These are phyloP conservation scores for Diadema setosum DNA, from an alignment of 35 echinoderm and acorn worm genomes.

Conservation along the genomic window DNA sequence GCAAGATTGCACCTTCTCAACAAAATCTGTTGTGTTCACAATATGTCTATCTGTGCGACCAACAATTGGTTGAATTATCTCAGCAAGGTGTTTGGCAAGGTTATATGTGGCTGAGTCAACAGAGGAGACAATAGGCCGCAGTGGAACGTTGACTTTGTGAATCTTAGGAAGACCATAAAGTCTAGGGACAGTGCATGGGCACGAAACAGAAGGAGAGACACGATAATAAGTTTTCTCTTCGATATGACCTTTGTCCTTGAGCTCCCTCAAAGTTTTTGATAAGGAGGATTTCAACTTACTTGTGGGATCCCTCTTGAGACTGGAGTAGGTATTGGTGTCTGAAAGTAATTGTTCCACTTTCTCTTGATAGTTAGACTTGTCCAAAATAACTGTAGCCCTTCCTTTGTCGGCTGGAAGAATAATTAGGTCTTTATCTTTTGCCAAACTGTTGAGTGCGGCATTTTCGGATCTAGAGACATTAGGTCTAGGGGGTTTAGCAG, in stretches of 20 bases:
- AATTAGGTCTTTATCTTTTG: neutral
- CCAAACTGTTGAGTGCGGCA: neutral
- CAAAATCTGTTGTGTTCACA: no score
- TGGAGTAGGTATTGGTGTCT: neutral
- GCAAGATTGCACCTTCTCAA: no score
- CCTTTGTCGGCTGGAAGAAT: conserved; percentile 22
- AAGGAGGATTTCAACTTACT: neutral
- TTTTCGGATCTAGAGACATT: neutral
- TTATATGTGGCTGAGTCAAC: no score
- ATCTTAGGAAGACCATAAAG: no score
- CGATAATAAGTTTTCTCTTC: no score
- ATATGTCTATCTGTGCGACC: no score
- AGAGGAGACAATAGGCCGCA: no score
- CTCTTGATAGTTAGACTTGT: neutral
- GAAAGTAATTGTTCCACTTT: neutral
- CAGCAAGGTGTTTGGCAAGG: no score
- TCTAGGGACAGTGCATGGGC: no score
- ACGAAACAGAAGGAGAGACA: no score
- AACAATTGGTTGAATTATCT: no score
- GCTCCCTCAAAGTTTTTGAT: neutral
- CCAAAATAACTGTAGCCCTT: conserved; percentile 5
- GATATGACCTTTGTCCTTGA: neutral
- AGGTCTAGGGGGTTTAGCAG: neutral
- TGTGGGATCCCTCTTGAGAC: neutral
- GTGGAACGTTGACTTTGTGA: no score